Evolutionary conservation across 2,888 invertebrate species (phyloP), one percentile per base, ranked within the genome.

Genomic region (Bibio marci): DNA sequence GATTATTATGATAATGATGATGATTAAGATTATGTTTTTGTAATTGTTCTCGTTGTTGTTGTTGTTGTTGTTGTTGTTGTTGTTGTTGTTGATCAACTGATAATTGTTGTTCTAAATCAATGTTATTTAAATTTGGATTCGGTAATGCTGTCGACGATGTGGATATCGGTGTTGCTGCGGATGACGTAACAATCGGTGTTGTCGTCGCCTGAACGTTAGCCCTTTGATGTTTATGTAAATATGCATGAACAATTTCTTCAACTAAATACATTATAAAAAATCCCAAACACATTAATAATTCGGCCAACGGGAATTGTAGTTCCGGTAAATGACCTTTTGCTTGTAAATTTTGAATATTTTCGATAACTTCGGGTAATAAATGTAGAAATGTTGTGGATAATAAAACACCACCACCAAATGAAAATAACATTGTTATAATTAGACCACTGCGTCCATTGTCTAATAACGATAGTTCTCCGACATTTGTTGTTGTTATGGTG

Each of bases 401-500:
- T 14, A 87, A 62, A 1, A 86, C 85, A 10, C 86, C 86, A n/a
- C 85, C 86, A 13, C 85, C 86, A 46, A 85, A 78, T n/a, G 80
- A 76, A 17, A 86, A 62, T 18, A 82, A 57, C 14, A 76, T 60
- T 50, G 72, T 66, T 22, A 78, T 72, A 15, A 69, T 49, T 12
- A 47, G 53, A 8, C 56, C 56, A 2, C 5, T 6, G 8, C 22
- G 22, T 22, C 22, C 22, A 4, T 4, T 22, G 4, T 22, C 22
- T 22, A 6, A 4, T 6, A 22, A 6, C 4, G 5, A 4, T 8
- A 22, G 4, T 22, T 22, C 22, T 22, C 5, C 4, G 4, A 8
- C 4, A 6, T 22, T 8, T 8, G 22, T 22, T 22, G 22, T 22
- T 22, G 22, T 6, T 22, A 6, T 8, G 5, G 8, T 22, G 4